Percentiles rank a stretch among this genome's conserved stretches.
Conservation (phyloP, 2,888 invertebrate genomes). For the Dione juno region DNA sequence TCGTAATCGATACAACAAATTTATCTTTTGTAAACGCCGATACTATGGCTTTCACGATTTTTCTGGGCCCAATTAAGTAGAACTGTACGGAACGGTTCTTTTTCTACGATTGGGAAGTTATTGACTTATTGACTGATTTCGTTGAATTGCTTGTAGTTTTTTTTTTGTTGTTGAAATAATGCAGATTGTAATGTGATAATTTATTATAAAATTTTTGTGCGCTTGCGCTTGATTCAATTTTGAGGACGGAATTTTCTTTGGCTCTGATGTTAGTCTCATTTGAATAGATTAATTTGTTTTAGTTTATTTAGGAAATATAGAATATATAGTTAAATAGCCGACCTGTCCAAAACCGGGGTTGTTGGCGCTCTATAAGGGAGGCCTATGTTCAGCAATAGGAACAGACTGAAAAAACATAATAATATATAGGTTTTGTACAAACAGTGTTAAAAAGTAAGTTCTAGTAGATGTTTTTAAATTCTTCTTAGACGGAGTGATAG, state of each 20-base stretch:
- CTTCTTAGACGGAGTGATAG: too few species aligned
- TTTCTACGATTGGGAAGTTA: conserved; percentile 39
- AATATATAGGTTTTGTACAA: too few species aligned
- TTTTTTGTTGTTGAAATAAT: conserved; percentile 48
- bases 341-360: too few species aligned
- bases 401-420: too few species aligned
- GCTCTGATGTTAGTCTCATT: too few species aligned
- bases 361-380: too few species aligned
- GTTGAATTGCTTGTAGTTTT: conserved; percentile 51
- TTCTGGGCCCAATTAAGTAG: conserved; percentile 63
- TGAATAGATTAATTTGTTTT: too few species aligned
- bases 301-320: too few species aligned
- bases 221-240: not conserved
- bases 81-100: conserved; percentile 58
- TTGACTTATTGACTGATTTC: conserved; percentile 47
- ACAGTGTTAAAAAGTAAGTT: too few species aligned
- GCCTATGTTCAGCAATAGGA: too few species aligned
- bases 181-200: conserved; percentile 44
- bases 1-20: conserved; percentile 77
- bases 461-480: too few species aligned
- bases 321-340: too few species aligned
- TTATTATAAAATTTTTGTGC: not conserved
- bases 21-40: conserved; percentile 71
- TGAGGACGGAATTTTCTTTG: not conserved
- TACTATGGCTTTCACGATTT: conserved; percentile 58